Percentiles rank a stretch among this genome's conserved stretches.
phyloP scores from a whole-genome alignment of 35 echinoderm and acorn worm genomes.

The Patiria miniata region DNA sequence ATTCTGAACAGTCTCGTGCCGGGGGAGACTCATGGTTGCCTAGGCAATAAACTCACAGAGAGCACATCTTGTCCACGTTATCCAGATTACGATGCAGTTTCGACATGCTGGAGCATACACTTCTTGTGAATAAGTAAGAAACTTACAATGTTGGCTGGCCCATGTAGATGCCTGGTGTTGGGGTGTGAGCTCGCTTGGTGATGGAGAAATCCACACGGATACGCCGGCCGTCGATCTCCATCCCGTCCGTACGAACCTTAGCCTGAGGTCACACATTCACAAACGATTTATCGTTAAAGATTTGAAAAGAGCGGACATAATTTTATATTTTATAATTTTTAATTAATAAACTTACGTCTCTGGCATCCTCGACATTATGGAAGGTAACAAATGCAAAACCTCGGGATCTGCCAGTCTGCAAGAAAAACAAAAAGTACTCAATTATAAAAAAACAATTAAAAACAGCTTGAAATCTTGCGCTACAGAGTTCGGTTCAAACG shows the following conservation, averaged over 20 bases:
- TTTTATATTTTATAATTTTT: not conserved
- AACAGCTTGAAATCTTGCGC: too few relatives aligned
- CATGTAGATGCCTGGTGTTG: conserved; percentile 99
- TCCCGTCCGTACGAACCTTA: conserved; percentile 84
- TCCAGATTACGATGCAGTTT: too few relatives aligned
- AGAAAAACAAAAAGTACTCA: not conserved
- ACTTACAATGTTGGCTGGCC: conserved; percentile 93
- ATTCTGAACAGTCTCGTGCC: too few relatives aligned
- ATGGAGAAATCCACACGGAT: conserved; percentile 96
- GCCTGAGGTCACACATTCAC: too few relatives aligned
- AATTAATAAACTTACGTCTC: conserved; percentile 51
- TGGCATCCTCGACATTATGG: conserved; percentile 64
- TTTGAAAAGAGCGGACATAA: not conserved
- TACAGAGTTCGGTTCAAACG: too few relatives aligned
- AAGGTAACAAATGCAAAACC: conserved; percentile 98
- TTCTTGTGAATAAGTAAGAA: not conserved
- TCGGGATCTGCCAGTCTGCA: conserved; percentile 88
- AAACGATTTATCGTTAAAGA: not conserved
- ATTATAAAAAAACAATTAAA: too few relatives aligned
- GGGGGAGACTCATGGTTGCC: too few relatives aligned
- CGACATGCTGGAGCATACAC: too few relatives aligned
- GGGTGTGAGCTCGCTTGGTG: conserved; percentile 92
- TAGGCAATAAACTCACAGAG: too few relatives aligned
- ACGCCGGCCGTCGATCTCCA: conserved; percentile 88
- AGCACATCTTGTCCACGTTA: too few relatives aligned